A percentile compares a stretch with the other conserved stretches of the same genome.
Evolutionary conservation across 1,140 invertebrate genomes (phyloP).

Genomic region (Apis florea): DNA sequence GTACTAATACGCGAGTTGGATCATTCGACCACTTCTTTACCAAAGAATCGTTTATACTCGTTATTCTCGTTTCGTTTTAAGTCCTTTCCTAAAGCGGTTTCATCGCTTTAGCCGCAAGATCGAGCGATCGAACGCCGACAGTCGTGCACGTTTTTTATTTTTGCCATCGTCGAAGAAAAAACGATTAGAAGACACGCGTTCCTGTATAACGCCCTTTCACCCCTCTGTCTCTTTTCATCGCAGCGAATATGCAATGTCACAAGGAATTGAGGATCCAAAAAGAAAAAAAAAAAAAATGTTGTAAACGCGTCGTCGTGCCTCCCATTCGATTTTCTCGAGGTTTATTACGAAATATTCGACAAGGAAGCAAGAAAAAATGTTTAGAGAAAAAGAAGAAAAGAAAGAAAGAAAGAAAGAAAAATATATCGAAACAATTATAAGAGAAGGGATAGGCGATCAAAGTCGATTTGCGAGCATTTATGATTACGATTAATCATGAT

Average conservation of each 20-base stretch:
- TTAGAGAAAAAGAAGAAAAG: neutral
- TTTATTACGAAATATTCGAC: neutral
- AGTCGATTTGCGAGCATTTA: neutral
- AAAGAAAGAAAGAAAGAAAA: neutral
- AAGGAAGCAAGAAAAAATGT: neutral
- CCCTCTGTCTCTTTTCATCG: neutral
- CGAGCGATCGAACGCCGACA: constrained; percentile 15
- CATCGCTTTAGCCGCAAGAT: neutral
- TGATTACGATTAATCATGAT: neutral
- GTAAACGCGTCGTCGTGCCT: constrained; percentile 7
- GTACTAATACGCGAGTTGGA: constrained; percentile 44
- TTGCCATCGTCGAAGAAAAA: neutral
- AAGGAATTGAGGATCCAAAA: constrained; percentile 34
- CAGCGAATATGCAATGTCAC: constrained; percentile 34
- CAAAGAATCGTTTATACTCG: constrained; percentile 45
- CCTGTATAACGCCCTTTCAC: neutral
- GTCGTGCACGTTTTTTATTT: no score
- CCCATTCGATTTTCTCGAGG: neutral
- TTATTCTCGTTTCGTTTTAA: constrained; percentile 36
- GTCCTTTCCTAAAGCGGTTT: neutral
- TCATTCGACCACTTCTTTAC: constrained; percentile 44
- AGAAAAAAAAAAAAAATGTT: neutral
- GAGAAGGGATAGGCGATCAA: neutral
- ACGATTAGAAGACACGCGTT: no score
- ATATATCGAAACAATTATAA: neutral